Conservation (phyloP, 2,113 vertebrate genomes). For the Antigone vipio region DNA sequence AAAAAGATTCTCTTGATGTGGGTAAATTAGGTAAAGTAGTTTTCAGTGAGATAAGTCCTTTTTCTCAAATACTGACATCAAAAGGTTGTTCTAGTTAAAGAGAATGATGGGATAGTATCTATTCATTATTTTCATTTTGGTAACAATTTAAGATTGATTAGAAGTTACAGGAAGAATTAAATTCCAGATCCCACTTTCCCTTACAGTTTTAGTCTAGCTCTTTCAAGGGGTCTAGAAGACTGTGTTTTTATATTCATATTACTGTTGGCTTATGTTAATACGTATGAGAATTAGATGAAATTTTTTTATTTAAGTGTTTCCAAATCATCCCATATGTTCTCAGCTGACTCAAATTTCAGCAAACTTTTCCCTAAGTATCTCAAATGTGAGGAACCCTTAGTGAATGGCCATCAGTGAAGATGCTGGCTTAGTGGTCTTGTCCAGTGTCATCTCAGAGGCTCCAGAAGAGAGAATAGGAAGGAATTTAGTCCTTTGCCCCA, state of each 20-base stretch:
- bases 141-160: slow-evolving; percentile 6
- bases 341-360: neutral
- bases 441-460: neutral
- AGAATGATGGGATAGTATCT: neutral
- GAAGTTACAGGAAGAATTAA: neutral
- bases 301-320: neutral
- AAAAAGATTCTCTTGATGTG: slow-evolving; percentile 37
- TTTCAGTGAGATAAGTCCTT: slow-evolving; percentile 33
- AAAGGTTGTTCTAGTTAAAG: neutral
- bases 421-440: neutral
- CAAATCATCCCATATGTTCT: neutral
- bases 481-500: neutral
- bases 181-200: neutral
- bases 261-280: neutral
- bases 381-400: neutral
- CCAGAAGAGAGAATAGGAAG: neutral
- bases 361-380: neutral
- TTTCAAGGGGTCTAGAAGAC: neutral
- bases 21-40: slow-evolving; percentile 1
- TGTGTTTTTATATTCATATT: neutral
- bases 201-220: neutral
- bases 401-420: neutral
- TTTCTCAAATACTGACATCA: neutral
- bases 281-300: neutral
- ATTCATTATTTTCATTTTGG: slow-evolving; percentile 49